Percentiles rank a stretch among this genome's conserved stretches.
phyloP scores from a whole-genome alignment of 1,140 invertebrate genomes.

The Trichonephila clavipes region DNA sequence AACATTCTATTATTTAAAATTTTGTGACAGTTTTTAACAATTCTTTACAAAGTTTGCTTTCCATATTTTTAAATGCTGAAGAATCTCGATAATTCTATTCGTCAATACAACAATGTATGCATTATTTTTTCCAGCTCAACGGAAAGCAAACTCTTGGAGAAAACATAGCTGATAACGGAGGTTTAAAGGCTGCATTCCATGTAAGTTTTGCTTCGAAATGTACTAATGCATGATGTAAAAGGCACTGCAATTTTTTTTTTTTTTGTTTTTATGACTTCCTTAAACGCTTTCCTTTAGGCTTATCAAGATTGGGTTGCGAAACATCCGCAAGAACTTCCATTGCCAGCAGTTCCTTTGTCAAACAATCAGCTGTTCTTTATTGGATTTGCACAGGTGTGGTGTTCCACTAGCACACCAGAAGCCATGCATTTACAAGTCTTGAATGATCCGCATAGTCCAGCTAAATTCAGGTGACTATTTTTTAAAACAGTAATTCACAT shows the following conservation, averaged over 20 bases:
- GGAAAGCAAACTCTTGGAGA: constrained; percentile 90
- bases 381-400: constrained; percentile 89
- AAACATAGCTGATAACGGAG: constrained; percentile 97
- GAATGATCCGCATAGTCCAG: constrained; percentile 78
- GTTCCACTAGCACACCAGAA: constrained; percentile 78
- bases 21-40: too few relatives aligned
- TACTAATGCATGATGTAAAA: neutral
- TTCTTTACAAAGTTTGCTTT: too few relatives aligned
- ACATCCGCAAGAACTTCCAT: constrained; percentile 83
- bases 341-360: constrained; percentile 91
- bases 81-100: too few relatives aligned
- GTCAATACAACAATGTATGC: too few relatives aligned
- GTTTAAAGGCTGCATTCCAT: constrained; percentile 93
- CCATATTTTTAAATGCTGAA: too few relatives aligned
- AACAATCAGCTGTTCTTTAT: constrained; percentile 96
- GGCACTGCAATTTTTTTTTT: neutral
- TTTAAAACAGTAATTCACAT: too few relatives aligned
- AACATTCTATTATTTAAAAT: too few relatives aligned
- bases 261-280: neutral
- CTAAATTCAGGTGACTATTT: constrained; percentile 69
- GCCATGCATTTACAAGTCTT: constrained; percentile 78
- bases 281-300: constrained; percentile 81
- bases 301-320: constrained; percentile 85
- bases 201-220: constrained; percentile 78
- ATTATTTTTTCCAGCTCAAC: constrained; percentile 83